Evolutionary conservation across 2,888 invertebrate species (phyloP), one percentile per base, ranked within the genome.

Genomic region (Lagria hirta): DNA sequence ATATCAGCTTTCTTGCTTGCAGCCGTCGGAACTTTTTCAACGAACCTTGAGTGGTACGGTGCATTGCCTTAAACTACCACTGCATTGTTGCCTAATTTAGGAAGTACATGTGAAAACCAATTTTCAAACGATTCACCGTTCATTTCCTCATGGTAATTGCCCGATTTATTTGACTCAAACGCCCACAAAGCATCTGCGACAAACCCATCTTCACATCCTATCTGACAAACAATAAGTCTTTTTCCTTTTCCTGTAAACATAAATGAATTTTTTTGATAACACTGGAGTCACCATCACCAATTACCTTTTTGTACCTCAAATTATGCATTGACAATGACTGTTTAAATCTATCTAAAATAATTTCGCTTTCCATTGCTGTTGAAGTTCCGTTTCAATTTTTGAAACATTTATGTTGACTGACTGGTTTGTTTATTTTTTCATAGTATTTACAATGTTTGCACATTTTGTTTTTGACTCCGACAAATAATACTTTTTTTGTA

Each of bases 31-130:
- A 41, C 15, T 43, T 43, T 51, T 28, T 50, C 47, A 2, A 43
- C 14, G 18, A 33, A 30, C 22, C 35, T 24, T 7, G 33, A 35
- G 27, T 56, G 50, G 18, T 49, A 51, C 7, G 49, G 34, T 0
- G 52, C 51, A 18, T 49, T 55, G 22, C 53, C 48, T 32, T 49
- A 10, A 14, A 55, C 41, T 17, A 53, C 43, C 7, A 55, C 42
- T 2, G 36, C 20, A 22, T 49, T 51, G 2, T 42, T 33, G 23
- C 41, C 22, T 22, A 52, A 15, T 20, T 28, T 34, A 4, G 48
- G 46, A 14, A 54, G 16, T 6, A 43, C 26, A 16, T 48, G 36
- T 13, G 20, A 30, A 33, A 51, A 48, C 44, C 41, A 51, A 3
- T 44, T 36, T 41, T 43, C 28, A 30, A 55, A 56, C 13, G 37